Conservation (phyloP, 2,888 invertebrate species). For the Physocephala rufipes region DNA sequence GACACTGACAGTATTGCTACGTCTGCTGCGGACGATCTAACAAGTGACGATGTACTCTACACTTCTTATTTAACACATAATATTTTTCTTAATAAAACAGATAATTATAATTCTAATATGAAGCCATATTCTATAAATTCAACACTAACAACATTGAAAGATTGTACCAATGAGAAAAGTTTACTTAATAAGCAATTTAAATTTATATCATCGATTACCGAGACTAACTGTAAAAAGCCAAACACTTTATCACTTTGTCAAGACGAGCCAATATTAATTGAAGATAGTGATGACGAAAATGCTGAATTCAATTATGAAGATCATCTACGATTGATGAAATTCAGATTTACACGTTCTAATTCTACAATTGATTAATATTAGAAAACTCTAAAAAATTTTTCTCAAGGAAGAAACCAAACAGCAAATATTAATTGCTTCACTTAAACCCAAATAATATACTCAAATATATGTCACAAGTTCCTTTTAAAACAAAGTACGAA, state of each 20-base stretch:
- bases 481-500: constrained; percentile 10
- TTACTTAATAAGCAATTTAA: constrained; percentile 48
- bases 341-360: constrained; percentile 53
- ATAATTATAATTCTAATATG: constrained; percentile 17
- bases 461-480: no score
- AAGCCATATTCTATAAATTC: no score
- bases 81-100: constrained; percentile 12
- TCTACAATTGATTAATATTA: constrained; percentile 54
- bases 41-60: no score
- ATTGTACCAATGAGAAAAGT: constrained; percentile 45
- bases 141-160: constrained; percentile 34
- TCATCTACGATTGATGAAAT: constrained; percentile 27
- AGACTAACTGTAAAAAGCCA: constrained; percentile 38
- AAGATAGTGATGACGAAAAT: constrained; percentile 39
- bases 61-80: background rate
- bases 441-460: no score
- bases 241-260: constrained; percentile 1
- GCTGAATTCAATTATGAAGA: constrained; percentile 37
- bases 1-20: constrained; percentile 17
- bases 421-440: no score
- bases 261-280: constrained; percentile 26
- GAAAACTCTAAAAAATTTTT: no score
- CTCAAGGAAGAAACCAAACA: no score
- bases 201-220: constrained; percentile 47
- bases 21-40: no score